Percentiles rank a stretch among this genome's conserved stretches.
phyloP scores from a whole-genome alignment of 2,113 vertebrate species.

The Thalassarche chlororhynchos region DNA sequence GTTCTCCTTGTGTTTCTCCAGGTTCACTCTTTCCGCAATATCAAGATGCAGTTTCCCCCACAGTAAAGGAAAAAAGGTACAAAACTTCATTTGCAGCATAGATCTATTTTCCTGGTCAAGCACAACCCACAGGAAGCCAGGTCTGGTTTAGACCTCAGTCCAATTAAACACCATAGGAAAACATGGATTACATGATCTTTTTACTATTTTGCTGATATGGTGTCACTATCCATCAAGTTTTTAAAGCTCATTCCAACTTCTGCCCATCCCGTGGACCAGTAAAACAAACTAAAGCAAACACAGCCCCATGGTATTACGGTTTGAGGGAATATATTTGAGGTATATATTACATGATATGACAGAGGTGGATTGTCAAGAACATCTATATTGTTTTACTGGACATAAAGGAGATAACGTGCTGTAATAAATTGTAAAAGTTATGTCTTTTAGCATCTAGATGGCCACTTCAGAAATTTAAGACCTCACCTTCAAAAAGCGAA shows the following conservation, averaged over 20 bases:
- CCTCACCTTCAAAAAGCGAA: not conserved
- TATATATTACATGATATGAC: not conserved
- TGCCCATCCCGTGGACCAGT: not conserved
- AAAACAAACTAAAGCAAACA: not conserved
- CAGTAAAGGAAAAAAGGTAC: not conserved
- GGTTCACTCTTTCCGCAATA: not conserved
- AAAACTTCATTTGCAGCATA: not conserved
- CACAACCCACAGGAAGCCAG: not conserved
- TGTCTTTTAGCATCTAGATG: not conserved
- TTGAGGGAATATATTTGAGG: not conserved
- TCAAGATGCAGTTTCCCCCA: not conserved
- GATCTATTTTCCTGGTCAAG: not conserved
- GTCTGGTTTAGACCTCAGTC: not conserved
- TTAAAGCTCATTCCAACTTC: not conserved
- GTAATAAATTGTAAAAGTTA: constrained; percentile 26
- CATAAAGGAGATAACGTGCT: constrained; percentile 11
- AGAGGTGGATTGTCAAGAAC: not conserved
- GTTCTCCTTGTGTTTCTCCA: not conserved
- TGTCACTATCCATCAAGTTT: not conserved
- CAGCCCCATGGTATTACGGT: not conserved
- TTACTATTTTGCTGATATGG: not conserved
- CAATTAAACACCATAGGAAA: not conserved
- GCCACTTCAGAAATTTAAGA: constrained; percentile 11
- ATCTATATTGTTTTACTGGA: not conserved
- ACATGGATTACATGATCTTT: not conserved